These are phyloP conservation scores for Augochlora pura DNA, from an alignment of 1,140 invertebrate genomes.

Conservation along the genomic window DNA sequence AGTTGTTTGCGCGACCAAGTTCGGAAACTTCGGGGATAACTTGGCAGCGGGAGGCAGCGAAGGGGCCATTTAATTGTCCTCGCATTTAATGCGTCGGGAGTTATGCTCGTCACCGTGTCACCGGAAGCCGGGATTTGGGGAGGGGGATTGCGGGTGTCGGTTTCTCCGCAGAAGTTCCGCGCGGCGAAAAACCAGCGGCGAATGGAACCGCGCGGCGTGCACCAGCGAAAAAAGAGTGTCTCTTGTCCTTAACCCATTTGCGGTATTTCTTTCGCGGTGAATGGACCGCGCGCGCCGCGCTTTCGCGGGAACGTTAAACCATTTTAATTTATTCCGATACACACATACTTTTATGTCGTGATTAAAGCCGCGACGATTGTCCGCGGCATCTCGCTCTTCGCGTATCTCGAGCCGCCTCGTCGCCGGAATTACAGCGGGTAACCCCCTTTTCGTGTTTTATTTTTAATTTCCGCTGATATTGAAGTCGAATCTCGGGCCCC, in stretches of 20 bases:
- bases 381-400: neutral
- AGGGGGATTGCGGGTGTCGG: slow-evolving; percentile 4
- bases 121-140: slow-evolving; percentile 47
- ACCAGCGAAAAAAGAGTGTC: neutral
- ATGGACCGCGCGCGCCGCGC: neutral
- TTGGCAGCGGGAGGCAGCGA: slow-evolving; percentile 57
- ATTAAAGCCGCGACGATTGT: neutral
- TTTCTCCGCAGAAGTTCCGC: neutral
- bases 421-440: slow-evolving; percentile 1
- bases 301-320: slow-evolving; percentile 18
- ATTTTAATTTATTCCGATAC: slow-evolving; percentile 17
- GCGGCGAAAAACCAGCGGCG: neutral
- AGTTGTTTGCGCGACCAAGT: slow-evolving; percentile 75
- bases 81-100: slow-evolving; percentile 64
- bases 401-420: neutral
- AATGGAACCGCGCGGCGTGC: too few relatives aligned
- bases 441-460: slow-evolving; percentile 23
- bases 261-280: neutral
- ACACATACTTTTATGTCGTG: slow-evolving; percentile 7
- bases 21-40: slow-evolving; percentile 74
- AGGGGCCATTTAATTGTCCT: slow-evolving; percentile 73
- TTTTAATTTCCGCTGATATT: slow-evolving; percentile 35
- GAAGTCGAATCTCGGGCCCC: slow-evolving; percentile 3
- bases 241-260: slow-evolving; percentile 36
- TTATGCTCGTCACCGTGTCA: slow-evolving; percentile 63